phyloP scores from a whole-genome alignment of 1,140 invertebrate species.

The Periplaneta americana region DNA sequence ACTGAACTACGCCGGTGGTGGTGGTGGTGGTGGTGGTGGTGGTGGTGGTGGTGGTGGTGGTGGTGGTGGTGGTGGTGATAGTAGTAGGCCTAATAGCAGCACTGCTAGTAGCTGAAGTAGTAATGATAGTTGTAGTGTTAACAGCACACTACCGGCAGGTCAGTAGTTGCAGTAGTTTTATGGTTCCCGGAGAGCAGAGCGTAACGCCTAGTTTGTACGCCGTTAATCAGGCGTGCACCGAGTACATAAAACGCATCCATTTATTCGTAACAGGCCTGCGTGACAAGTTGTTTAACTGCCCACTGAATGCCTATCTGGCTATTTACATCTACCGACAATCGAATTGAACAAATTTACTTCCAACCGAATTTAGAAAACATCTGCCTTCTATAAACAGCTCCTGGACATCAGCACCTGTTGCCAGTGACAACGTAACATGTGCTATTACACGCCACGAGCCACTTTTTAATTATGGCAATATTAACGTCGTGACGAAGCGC shows the following conservation, averaged over 20 bases:
- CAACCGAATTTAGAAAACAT: not conserved
- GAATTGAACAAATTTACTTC: slow-evolving; percentile 7
- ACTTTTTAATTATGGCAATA: not conserved
- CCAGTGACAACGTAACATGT: not conserved
- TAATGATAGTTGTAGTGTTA: no score
- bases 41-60: no score
- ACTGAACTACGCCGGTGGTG: no score
- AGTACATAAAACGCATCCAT: not conserved
- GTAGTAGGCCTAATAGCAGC: no score
- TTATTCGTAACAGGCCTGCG: not conserved
- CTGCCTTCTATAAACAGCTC: not conserved
- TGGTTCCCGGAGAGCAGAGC: no score
- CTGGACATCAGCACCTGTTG: not conserved
- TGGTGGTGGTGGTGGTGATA: no score
- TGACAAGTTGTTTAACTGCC: not conserved
- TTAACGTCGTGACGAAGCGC: not conserved
- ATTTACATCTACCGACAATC: not conserved
- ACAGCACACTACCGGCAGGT: no score
- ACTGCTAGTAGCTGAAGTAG: no score
- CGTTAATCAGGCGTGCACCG: not conserved
- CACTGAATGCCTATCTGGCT: not conserved
- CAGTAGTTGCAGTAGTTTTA: no score
- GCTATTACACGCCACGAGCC: not conserved
- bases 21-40: no score
- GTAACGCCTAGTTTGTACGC: not conserved